Base-by-base conservation (phyloP, 1,140 invertebrate genomes). In the Listronotus bonariensis region DNA sequence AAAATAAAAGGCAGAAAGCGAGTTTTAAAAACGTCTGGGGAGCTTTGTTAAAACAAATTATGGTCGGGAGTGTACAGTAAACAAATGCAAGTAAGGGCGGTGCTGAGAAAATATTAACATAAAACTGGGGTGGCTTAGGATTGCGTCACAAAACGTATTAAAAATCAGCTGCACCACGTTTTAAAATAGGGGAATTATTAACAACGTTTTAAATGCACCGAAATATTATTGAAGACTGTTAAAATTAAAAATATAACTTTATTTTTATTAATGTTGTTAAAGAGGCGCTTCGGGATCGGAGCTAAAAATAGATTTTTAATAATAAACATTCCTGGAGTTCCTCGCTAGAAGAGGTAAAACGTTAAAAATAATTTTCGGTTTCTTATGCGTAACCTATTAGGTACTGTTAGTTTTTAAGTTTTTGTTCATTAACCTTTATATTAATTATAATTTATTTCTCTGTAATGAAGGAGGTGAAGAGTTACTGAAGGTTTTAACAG, bases 221-320 rank as follows among this genome's bases (percentile, higher is more conserved):
- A 31, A 9, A 31, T 15, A 52, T 31, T 26, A 15, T 38, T 54
- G 6, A 11, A 54, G 38, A 57, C 46, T 36, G 11, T 36, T 17
- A 40, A 32, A n/a, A 38, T 31, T 48, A 59, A 26, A 48, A 59
- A 45, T 12, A 18, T 42, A 43, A 12, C 18, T 36, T 59, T 59
- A 40, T 48, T 48, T 49, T 46, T 34, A 46, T 58, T 54, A 62
- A 64, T 64, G 61, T 64, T 64, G 49, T 64, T 64, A 64, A 55
- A 64, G 61, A 64, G 61, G 18, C 51, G 53, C 32, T 46, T 55
- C 61, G 61, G 61, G 53, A 56, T 55, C 55, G 6, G 36, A 36
- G 53, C 41, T 64, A 64, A 56, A 64, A 64, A 64, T 64, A 64
- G 61, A 64, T 64, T 64, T 64, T 64, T 64, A 64, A 64, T 64